Evolutionary conservation across 2,113 vertebrate species (phyloP), one percentile per base, ranked within the genome.

Genomic region (Brachyistius frenatus): DNA sequence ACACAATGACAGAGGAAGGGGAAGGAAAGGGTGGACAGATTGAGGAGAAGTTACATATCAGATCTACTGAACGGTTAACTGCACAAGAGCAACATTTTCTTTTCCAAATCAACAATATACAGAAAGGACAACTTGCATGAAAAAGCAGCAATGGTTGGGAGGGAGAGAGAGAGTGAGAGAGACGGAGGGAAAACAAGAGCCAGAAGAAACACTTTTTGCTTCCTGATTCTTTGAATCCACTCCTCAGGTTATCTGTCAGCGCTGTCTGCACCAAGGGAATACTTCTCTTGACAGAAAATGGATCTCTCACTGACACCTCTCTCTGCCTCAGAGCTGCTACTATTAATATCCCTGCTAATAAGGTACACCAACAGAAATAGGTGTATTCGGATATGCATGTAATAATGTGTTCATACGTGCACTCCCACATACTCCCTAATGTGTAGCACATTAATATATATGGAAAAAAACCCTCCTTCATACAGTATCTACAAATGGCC

Each of bases 191-290:
- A 60, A 52, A 16, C 47, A 61, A 49, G 66, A 84, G 72, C 32
- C 9, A 74, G 66, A 69, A 80, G 74, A 77, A 72, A 86, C 41
- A 69, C 66, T 75, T 80, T 76, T 57, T 63, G 36, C 80, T 76
- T 64, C 66, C 79, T 37, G 73, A 78, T 83, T 88, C 80, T 84
- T 88, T 78, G 77, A 75, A 84, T 83, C 82, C 58, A 14, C 35
- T 84, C 87, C 85, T 88, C 63, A 66, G 88, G 92, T 90, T 86
- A 90, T 88, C 93, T 70, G 88, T 92, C 92, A 92, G 90, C 6
- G 74, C 32, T 75, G 69, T 65, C 75, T 66, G 72, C 54, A 55
- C 76, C 81, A 3, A 68, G 89, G 93, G 91, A 91, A 89, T 90
- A 87, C 84, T 84, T 78, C 83, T 69, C 65, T 66, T 66, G 66